phyloP scores from a whole-genome alignment of 2,888 invertebrate genomes.

The Helleia helle region DNA sequence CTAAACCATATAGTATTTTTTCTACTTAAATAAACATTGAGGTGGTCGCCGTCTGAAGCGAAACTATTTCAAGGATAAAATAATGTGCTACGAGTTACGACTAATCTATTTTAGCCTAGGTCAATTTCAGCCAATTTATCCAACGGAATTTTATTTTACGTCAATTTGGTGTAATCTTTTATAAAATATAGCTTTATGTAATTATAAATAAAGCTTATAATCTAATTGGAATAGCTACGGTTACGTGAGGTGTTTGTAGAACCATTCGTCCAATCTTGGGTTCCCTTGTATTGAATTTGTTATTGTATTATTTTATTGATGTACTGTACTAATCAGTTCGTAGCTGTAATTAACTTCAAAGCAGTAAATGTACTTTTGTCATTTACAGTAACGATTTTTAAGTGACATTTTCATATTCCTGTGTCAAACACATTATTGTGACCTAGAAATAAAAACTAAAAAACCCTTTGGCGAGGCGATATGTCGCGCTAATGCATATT shows the following conservation, averaged over 20 bases:
- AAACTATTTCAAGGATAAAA: slow-evolving; percentile 6
- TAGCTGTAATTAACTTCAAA: no score
- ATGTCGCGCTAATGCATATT: slow-evolving; percentile 3
- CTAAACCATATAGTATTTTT: no score
- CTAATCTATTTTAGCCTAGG: slow-evolving; percentile 4
- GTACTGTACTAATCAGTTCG: no score
- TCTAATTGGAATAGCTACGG: neutral
- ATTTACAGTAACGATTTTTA: no score
- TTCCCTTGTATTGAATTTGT: no score
- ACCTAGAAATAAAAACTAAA: no score
- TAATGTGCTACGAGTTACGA: neutral
- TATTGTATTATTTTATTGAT: no score
- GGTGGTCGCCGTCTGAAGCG: neutral
- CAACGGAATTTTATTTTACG: neutral
- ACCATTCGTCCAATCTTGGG: no score
- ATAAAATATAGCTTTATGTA: neutral
- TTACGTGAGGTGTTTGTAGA: neutral
- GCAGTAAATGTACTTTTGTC: no score
- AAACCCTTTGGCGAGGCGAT: no score
- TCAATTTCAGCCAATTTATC: slow-evolving; percentile 7
- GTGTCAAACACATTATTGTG: no score
- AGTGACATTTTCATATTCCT: no score
- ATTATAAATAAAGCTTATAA: neutral
- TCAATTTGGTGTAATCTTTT: slow-evolving; percentile 2
- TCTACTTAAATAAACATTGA: neutral